Evolutionary conservation across 2,888 invertebrate genomes (phyloP).

Genomic region (Archaeoteleia sp.): DNA sequence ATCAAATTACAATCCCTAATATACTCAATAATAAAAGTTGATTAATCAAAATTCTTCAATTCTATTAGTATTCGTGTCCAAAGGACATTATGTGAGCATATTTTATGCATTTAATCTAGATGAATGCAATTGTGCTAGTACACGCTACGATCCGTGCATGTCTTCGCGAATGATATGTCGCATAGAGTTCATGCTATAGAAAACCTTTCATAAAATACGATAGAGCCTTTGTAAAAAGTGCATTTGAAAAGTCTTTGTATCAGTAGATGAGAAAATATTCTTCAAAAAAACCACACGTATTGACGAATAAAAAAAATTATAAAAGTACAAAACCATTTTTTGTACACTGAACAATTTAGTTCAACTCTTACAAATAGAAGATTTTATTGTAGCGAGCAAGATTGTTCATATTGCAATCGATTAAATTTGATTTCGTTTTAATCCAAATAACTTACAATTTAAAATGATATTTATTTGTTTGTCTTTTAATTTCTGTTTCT

Average conservation of each 20-base stretch:
- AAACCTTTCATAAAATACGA: conserved; percentile 44
- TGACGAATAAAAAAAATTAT: conserved; percentile 6
- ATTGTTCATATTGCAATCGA: too few species aligned
- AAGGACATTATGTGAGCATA: conserved; percentile 39
- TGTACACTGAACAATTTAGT: too few species aligned
- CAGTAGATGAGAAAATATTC: conserved; percentile 61
- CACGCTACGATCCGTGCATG: conserved; percentile 41
- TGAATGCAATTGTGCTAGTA: conserved; percentile 30
- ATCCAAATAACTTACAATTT: too few species aligned
- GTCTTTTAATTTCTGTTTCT: too few species aligned
- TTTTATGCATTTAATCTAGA: conserved; percentile 48
- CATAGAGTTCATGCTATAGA: conserved; percentile 19
- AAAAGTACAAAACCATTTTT: too few species aligned
- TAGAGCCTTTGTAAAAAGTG: conserved; percentile 64
- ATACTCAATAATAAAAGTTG: conserved; percentile 23
- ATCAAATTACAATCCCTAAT: too few species aligned
- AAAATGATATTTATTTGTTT: too few species aligned
- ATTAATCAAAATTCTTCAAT: conserved; percentile 22
- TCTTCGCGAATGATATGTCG: conserved; percentile 36
- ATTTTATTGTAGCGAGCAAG: too few species aligned
- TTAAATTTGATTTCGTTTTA: too few species aligned
- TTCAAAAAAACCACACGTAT: conserved; percentile 36
- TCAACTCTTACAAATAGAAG: too few species aligned
- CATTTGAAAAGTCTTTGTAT: conserved; percentile 66
- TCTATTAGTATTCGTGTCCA: conserved; percentile 48